phyloP scores from a whole-genome alignment of 2,888 invertebrate genomes.

The Cistogaster globosa region DNA sequence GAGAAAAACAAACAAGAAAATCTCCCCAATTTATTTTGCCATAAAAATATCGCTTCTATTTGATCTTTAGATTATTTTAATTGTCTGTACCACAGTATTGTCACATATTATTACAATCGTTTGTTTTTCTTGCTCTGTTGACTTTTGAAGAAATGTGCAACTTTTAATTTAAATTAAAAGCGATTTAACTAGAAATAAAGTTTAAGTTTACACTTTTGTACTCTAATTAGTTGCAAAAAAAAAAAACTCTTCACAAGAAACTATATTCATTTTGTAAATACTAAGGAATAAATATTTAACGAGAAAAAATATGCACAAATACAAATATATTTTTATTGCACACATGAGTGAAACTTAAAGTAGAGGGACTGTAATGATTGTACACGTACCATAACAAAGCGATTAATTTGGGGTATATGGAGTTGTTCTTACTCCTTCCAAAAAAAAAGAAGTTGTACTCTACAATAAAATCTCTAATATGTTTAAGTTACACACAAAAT shows the following conservation, averaged over 20 bases:
- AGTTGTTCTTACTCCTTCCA: neutral
- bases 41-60: conserved; percentile 54
- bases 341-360: conserved; percentile 25
- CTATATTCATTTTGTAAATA: conserved; percentile 19
- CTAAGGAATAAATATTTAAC: conserved; percentile 32
- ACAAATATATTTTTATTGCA: neutral
- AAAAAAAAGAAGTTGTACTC: neutral
- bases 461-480: neutral
- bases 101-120: conserved; percentile 31
- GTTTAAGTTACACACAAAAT: no score
- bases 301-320: neutral
- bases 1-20: neutral
- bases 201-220: conserved; percentile 64
- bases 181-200: conserved; percentile 38
- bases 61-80: conserved; percentile 62
- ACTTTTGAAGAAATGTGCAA: neutral
- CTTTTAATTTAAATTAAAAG: conserved; percentile 51
- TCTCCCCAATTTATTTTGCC: conserved; percentile 19
- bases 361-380: conserved; percentile 26
- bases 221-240: conserved; percentile 60
- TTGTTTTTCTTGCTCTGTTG: no score
- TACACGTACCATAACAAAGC: conserved; percentile 37
- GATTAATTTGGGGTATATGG: conserved; percentile 35
- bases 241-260: conserved; percentile 25
- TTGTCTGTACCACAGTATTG: conserved; percentile 57